These are phyloP conservation scores for Pyrocoelia pectoralis DNA, from an alignment of 2,888 invertebrate genomes.

Conservation along the genomic window DNA sequence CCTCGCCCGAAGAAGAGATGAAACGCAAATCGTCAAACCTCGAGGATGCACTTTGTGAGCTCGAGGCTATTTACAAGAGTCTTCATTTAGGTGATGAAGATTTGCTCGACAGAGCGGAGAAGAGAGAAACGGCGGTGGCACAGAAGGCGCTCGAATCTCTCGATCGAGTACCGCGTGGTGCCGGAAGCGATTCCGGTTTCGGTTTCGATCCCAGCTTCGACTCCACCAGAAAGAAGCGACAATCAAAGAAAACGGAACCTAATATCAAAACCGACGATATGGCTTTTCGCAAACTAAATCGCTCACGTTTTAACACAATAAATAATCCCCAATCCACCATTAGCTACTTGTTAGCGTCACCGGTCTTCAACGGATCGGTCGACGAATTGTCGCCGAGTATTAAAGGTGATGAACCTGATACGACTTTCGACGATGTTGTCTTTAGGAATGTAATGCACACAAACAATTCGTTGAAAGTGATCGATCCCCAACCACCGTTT, in stretches of 20 bases:
- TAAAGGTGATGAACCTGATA: conserved; percentile 74
- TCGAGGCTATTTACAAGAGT: conserved; percentile 91
- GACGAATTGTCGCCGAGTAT: conserved; percentile 59
- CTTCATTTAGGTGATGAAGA: conserved; percentile 86
- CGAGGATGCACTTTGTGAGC: conserved; percentile 87
- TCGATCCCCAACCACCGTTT: conserved; percentile 88
- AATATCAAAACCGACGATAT: conserved; percentile 80
- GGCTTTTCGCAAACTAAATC: conserved; percentile 78
- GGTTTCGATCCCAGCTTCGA: conserved; percentile 55
- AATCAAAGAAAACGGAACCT: conserved; percentile 61
- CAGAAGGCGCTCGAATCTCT: conserved; percentile 47
- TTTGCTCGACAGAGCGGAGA: conserved; percentile 80
- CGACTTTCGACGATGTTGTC: conserved; percentile 84
- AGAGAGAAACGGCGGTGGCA: conserved; percentile 65
- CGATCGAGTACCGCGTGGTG: conserved; percentile 47
- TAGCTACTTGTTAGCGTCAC: conserved; percentile 76
- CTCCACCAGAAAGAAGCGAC: conserved; percentile 50
- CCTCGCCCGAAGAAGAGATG: background rate
- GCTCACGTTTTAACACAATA: conserved; percentile 64
- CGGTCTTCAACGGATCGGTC: conserved; percentile 67
- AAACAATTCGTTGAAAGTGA: conserved; percentile 74
- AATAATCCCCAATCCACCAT: conserved; percentile 61
- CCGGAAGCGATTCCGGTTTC: conserved; percentile 57
- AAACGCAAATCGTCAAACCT: conserved; percentile 76
- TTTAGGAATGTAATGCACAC: conserved; percentile 82